phyloP scores from a whole-genome alignment of 2,888 invertebrate genomes.

The Dolomedes plantarius region DNA sequence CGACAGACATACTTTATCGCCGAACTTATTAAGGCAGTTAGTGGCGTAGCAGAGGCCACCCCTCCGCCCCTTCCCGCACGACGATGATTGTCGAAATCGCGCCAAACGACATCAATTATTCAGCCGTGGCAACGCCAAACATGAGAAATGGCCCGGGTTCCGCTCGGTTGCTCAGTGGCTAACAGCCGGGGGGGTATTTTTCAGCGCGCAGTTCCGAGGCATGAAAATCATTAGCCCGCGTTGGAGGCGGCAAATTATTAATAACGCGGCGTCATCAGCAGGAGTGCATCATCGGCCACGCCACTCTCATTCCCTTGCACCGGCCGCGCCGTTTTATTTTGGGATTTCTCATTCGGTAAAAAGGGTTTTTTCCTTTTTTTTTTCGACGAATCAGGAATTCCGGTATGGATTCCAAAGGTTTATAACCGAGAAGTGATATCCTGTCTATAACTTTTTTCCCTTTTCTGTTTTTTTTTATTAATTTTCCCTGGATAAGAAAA shows the following conservation, averaged over 20 bases:
- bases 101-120: conserved; percentile 62
- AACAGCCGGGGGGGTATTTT: conserved; percentile 54
- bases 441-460: conserved; percentile 3
- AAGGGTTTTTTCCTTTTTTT: not conserved
- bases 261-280: conserved; percentile 58
- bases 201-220: conserved; percentile 51
- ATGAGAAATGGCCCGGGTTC: conserved; percentile 27
- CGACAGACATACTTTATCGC: conserved; percentile 57
- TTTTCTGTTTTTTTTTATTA: too few relatives aligned
- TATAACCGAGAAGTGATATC: conserved; percentile 1
- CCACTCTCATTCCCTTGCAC: conserved; percentile 31
- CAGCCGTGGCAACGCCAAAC: conserved; percentile 50
- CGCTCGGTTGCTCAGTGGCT: conserved; percentile 52
- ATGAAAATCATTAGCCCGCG: conserved; percentile 39
- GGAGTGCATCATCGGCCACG: conserved; percentile 35
- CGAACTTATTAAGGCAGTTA: conserved; percentile 70
- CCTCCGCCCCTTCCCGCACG: conserved; percentile 4
- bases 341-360: conserved; percentile 16
- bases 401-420: conserved; percentile 3
- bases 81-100: conserved; percentile 67
- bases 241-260: conserved; percentile 56
- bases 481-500: too few relatives aligned
- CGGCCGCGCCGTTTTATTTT: not conserved
- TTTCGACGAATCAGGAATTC: not conserved
- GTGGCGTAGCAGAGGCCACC: conserved; percentile 29